These are phyloP conservation scores for Engraulis encrasicolus DNA, from an alignment of 2,113 vertebrate species.

Conservation along the genomic window DNA sequence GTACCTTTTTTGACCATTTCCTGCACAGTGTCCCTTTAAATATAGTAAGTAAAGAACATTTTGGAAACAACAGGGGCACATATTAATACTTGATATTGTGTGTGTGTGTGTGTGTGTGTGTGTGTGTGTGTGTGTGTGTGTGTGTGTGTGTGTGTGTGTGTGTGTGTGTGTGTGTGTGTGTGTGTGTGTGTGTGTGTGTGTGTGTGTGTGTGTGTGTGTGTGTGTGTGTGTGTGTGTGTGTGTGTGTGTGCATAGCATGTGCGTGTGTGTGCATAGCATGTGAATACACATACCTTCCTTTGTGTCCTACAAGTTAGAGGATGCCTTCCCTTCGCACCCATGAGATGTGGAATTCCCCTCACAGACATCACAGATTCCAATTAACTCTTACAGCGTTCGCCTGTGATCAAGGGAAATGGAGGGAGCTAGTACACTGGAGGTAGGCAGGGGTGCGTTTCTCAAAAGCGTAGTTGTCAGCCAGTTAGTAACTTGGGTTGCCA, in stretches of 20 bases:
- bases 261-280: background rate
- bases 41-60: too few relatives aligned
- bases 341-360: slow-evolving; percentile 85
- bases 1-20: too few relatives aligned
- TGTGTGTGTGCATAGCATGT: background rate
- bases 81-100: too few relatives aligned
- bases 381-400: slow-evolving; percentile 65
- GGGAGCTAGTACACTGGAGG: slow-evolving; percentile 33
- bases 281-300: background rate
- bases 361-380: slow-evolving; percentile 71
- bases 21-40: too few relatives aligned
- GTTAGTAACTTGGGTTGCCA: too few relatives aligned
- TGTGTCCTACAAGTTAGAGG: slow-evolving; percentile 67
- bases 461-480: too few relatives aligned
- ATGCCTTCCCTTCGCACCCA: slow-evolving; percentile 74
- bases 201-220: slow-evolving; percentile 49
- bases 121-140: too few relatives aligned
- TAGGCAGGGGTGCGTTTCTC: too few relatives aligned
- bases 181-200: slow-evolving; percentile 45
- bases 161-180: background rate
- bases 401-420: slow-evolving; percentile 53
- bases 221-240: slow-evolving; percentile 22
- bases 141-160: background rate
- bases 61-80: too few relatives aligned
- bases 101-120: too few relatives aligned